These are phyloP conservation scores for Coendou prehensilis DNA, from an alignment of 2,797 vertebrate genomes.

Conservation along the genomic window DNA sequence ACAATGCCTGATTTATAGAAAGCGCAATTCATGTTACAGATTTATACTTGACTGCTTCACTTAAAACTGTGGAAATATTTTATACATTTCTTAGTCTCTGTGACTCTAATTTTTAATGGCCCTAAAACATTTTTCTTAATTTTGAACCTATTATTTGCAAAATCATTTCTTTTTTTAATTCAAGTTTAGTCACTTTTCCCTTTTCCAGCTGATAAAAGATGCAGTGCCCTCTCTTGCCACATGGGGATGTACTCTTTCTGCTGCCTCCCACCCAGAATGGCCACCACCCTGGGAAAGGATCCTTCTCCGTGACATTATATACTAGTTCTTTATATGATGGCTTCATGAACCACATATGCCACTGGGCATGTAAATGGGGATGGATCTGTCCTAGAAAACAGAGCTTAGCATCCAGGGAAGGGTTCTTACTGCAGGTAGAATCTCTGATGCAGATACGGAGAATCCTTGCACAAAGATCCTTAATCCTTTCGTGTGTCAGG, in stretches of 20 bases:
- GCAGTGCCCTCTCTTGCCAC: conserved; percentile 9
- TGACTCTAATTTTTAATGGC: background rate
- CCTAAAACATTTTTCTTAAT: background rate
- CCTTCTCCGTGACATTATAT: too few species aligned
- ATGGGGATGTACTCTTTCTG: background rate
- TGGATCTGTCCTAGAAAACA: background rate
- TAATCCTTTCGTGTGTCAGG: background rate
- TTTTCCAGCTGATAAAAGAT: background rate
- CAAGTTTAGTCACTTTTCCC: background rate
- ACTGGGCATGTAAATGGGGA: background rate
- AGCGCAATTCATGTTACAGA: too few species aligned
- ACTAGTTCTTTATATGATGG: background rate
- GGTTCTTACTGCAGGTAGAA: background rate
- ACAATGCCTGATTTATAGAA: background rate
- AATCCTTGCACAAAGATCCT: background rate
- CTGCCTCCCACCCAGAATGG: background rate
- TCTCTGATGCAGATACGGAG: background rate
- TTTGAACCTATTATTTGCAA: background rate
- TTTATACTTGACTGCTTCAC: background rate
- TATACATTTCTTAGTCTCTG: background rate
- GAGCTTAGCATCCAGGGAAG: background rate
- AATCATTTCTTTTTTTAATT: background rate
- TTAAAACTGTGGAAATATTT: background rate
- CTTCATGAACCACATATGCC: background rate
- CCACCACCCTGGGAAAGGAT: background rate